These are phyloP conservation scores for Mola mola DNA, from an alignment of 2,113 vertebrate genomes.

Conservation along the genomic window DNA sequence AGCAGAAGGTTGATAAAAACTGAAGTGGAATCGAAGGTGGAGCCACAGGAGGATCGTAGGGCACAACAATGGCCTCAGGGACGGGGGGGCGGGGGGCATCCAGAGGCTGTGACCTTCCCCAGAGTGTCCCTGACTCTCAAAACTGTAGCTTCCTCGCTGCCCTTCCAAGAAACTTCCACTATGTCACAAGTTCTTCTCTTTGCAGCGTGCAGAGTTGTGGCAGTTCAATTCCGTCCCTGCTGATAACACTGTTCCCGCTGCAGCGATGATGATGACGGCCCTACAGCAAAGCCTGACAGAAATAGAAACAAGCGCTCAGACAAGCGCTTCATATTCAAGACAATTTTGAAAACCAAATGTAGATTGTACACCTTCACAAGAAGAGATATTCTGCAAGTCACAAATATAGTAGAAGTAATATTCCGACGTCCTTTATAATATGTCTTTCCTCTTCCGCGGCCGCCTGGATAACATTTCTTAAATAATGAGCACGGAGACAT, in stretches of 20 bases:
- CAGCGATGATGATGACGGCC: neutral
- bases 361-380: neutral
- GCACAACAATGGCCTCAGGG: conserved; percentile 80
- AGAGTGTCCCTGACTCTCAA: conserved; percentile 83
- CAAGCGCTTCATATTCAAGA: neutral
- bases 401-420: conserved; percentile 10
- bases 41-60: conserved; percentile 86
- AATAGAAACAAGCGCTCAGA: neutral
- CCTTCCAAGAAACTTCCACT: neutral
- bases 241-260: no score
- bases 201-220: no score
- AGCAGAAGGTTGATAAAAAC: conserved; percentile 96
- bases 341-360: neutral
- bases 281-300: neutral
- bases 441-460: conserved; percentile 3
- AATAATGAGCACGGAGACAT: no score
- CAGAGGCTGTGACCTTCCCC: conserved; percentile 86
- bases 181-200: no score
- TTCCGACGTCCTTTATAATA: neutral
- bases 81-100: conserved; percentile 45
- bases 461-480: neutral
- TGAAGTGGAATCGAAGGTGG: conserved; percentile 99
- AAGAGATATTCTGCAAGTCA: no score
- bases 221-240: no score
- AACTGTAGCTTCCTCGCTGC: conserved; percentile 31